These are phyloP conservation scores for Pterocles gutturalis DNA, from an alignment of 2,113 vertebrate species.

Conservation along the genomic window DNA sequence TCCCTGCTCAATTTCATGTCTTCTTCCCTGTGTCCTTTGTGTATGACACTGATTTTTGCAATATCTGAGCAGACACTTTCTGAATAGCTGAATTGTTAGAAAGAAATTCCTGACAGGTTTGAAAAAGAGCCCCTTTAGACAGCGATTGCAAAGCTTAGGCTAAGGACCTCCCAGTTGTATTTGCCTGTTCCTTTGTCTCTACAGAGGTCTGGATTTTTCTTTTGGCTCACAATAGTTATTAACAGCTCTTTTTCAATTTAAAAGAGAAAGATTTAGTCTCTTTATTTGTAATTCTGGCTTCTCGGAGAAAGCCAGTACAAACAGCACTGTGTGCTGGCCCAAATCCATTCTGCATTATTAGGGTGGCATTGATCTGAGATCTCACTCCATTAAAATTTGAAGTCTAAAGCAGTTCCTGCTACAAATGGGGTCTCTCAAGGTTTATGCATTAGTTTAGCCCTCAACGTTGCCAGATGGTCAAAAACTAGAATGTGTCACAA, in stretches of 20 bases:
- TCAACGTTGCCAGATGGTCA: constrained; percentile 65
- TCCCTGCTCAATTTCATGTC: neutral
- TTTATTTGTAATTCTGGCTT: constrained; percentile 15
- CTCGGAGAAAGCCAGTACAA: constrained; percentile 35
- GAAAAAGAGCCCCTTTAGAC: constrained; percentile 3
- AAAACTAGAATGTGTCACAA: constrained; percentile 45
- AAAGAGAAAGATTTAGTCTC: neutral
- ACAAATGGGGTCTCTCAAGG: constrained; percentile 53
- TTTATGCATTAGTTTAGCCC: constrained; percentile 52
- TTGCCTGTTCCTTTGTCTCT: neutral
- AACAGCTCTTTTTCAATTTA: constrained; percentile 45
- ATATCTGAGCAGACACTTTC: neutral
- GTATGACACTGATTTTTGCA: neutral
- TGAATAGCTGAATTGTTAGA: neutral
- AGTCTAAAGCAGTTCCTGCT: constrained; percentile 44
- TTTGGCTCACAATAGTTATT: constrained; percentile 29
- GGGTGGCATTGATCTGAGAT: constrained; percentile 52
- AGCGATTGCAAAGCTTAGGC: constrained; percentile 11
- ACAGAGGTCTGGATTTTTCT: constrained; percentile 34
- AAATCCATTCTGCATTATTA: constrained; percentile 39
- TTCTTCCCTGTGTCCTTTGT: neutral
- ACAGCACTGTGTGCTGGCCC: constrained; percentile 18
- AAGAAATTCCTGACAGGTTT: constrained; percentile 17
- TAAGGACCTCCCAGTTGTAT: constrained; percentile 26
- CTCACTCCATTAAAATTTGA: constrained; percentile 57